These are phyloP conservation scores for Argynnis bischoffii DNA, from an alignment of 2,888 invertebrate genomes.

Conservation along the genomic window DNA sequence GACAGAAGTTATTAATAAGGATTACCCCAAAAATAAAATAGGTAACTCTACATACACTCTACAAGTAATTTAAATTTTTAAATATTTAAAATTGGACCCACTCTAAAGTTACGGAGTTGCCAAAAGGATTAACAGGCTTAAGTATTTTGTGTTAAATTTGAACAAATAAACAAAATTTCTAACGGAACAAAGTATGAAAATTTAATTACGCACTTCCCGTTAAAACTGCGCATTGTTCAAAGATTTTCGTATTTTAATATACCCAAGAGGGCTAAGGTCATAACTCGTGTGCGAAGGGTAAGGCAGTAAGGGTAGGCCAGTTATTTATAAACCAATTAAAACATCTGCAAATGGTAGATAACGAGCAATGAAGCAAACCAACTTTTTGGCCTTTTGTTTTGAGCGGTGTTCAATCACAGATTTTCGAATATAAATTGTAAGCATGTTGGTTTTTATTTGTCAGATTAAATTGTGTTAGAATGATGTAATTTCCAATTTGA, in stretches of 20 bases:
- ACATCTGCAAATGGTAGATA: conserved; percentile 68
- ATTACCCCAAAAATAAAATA: not conserved
- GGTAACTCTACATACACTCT: not conserved
- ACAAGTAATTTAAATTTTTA: not conserved
- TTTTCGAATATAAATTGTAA: conserved; percentile 15
- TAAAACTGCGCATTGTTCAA: conserved; percentile 59
- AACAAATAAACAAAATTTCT: conserved; percentile 37
- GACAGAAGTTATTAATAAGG: too few species aligned
- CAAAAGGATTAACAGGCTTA: conserved; percentile 31
- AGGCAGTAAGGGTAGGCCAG: conserved; percentile 57
- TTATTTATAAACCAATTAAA: conserved; percentile 82
- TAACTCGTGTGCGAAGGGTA: conserved; percentile 56
- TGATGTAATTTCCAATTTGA: too few species aligned
- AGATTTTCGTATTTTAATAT: conserved; percentile 58
- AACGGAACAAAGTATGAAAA: conserved; percentile 42
- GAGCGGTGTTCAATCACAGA: conserved; percentile 33
- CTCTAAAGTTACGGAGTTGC: conserved; percentile 1
- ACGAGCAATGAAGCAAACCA: conserved; percentile 53
- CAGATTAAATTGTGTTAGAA: not conserved
- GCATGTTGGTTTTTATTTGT: conserved; percentile 3
- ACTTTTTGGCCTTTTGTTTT: conserved; percentile 51
- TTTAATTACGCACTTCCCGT: conserved; percentile 45
- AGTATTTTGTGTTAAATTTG: conserved; percentile 33
- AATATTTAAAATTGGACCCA: conserved; percentile 2
- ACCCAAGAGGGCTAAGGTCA: conserved; percentile 57